phyloP scores from a whole-genome alignment of 1,140 invertebrate genomes.

The Danaus melanippus region DNA sequence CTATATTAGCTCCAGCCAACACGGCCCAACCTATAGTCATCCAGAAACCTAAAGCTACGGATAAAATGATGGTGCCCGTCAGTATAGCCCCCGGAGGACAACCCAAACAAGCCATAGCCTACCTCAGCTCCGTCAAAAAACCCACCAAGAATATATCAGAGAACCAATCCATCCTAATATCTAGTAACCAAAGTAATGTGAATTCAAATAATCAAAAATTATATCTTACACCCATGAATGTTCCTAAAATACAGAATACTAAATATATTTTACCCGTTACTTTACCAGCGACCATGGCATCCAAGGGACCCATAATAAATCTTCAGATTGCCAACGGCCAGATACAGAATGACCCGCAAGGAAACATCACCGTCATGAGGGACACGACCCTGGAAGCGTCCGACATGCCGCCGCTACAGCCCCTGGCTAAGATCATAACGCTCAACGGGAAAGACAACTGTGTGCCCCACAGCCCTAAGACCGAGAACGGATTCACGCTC shows the following conservation, averaged over 20 bases:
- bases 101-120: conserved; percentile 57
- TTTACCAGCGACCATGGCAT: conserved; percentile 60
- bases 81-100: conserved; percentile 50
- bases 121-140: conserved; percentile 62
- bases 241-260: conserved; percentile 64
- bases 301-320: conserved; percentile 68
- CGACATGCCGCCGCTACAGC: conserved; percentile 62
- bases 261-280: conserved; percentile 66
- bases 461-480: conserved; percentile 44
- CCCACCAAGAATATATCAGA: conserved; percentile 45
- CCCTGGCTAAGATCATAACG: conserved; percentile 45
- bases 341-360: conserved; percentile 68
- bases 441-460: conserved; percentile 52
- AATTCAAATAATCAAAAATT: conserved; percentile 63
- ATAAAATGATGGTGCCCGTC: conserved; percentile 65
- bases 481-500: conserved; percentile 53
- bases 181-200: conserved; percentile 54
- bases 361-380: conserved; percentile 69
- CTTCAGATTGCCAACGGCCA: conserved; percentile 71
- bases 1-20: conserved; percentile 55
- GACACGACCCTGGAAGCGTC: conserved; percentile 42
- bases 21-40: conserved; percentile 64
- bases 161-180: conserved; percentile 65
- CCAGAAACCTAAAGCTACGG: conserved; percentile 62
- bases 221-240: conserved; percentile 64